phyloP scores from a whole-genome alignment of 2,888 invertebrate species.

The Drosophila colorata region DNA sequence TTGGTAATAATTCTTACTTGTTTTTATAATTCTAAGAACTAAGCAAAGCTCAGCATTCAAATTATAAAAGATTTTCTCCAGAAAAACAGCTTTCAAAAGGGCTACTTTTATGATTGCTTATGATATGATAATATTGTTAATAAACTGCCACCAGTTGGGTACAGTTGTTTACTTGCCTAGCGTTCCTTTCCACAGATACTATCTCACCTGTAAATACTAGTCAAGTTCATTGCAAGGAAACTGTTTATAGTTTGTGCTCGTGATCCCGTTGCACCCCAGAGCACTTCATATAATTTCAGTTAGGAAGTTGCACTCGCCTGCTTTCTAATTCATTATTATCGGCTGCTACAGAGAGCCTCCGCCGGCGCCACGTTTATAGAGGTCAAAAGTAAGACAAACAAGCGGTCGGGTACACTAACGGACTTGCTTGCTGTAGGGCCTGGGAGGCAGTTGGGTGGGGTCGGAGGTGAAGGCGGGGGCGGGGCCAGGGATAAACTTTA shows the following conservation, averaged over 20 bases:
- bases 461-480: too few species aligned
- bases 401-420: constrained; percentile 49
- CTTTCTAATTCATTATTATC: constrained; percentile 75
- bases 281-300: constrained; percentile 25
- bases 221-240: constrained; percentile 38
- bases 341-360: constrained; percentile 39
- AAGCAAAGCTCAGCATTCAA: too few species aligned
- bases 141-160: background rate
- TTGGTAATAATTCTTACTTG: too few species aligned
- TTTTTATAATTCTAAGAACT: too few species aligned
- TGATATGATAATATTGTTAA: too few species aligned
- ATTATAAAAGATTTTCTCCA: too few species aligned
- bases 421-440: constrained; percentile 10
- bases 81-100: too few species aligned
- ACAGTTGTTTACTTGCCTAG: too few species aligned
- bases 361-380: constrained; percentile 67
- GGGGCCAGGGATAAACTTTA: constrained; percentile 68
- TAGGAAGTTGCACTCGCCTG: constrained; percentile 31
- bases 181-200: background rate
- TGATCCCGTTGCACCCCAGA: constrained; percentile 34
- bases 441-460: background rate
- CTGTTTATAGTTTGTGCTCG: constrained; percentile 35
- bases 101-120: too few species aligned
- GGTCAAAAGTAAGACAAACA: constrained; percentile 81
- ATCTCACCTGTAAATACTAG: constrained; percentile 1